phyloP scores from a whole-genome alignment of 2,113 vertebrate species.

The Ptyas mucosa region DNA sequence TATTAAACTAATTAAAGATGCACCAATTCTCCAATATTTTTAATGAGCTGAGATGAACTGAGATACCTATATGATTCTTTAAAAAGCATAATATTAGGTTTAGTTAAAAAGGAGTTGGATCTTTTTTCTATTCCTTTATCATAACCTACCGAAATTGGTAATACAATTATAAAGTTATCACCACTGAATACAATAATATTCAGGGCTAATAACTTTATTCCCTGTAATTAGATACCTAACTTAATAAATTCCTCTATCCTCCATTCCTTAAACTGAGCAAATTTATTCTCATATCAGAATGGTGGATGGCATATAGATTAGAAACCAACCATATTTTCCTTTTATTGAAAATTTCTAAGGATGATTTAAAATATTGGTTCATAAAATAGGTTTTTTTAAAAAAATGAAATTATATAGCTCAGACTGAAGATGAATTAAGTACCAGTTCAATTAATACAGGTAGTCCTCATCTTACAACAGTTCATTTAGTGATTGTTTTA shows the following conservation, averaged over 20 bases:
- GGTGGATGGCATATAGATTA: neutral
- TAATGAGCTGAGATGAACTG: neutral
- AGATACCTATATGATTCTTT: neutral
- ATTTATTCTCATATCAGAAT: neutral
- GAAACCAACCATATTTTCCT: neutral
- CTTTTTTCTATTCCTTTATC: neutral
- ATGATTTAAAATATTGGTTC: neutral
- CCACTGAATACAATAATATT: neutral
- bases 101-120: neutral
- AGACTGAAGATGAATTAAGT: neutral
- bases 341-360: neutral
- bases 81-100: neutral
- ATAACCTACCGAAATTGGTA: neutral
- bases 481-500: too few species aligned
- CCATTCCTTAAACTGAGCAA: neutral
- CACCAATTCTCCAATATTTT: neutral
- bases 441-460: neutral
- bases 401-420: neutral
- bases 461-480: too few species aligned
- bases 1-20: neutral
- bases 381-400: neutral
- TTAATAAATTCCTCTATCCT: neutral
- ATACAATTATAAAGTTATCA: neutral
- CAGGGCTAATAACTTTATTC: neutral
- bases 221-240: neutral